Evolutionary conservation across 2,113 vertebrate genomes (phyloP).

Genomic region (Eira barbara): DNA sequence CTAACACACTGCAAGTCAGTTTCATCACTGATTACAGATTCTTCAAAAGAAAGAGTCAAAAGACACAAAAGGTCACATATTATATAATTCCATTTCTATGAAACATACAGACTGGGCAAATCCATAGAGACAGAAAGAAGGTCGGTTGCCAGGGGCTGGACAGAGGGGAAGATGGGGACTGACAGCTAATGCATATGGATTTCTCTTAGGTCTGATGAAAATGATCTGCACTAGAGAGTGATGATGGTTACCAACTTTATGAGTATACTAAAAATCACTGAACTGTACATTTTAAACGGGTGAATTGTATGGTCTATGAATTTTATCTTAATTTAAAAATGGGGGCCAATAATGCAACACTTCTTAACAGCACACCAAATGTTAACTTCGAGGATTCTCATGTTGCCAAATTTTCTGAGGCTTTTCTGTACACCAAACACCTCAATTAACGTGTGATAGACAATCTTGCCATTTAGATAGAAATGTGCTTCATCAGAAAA

Average conservation of each 20-base stretch:
- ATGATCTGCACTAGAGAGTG: not conserved
- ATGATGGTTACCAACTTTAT: not conserved
- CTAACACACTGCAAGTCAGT: constrained; percentile 7
- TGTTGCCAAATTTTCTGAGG: not conserved
- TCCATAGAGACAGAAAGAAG: not conserved
- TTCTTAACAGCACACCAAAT: not conserved
- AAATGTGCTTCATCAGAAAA: constrained; percentile 35
- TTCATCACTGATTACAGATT: not conserved
- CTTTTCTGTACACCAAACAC: not conserved
- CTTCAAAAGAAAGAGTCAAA: constrained; percentile 2
- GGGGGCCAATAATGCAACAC: not conserved
- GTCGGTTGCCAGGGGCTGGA: not conserved
- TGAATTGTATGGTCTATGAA: constrained; percentile 13
- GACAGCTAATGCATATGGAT: not conserved
- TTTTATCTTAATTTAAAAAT: not conserved
- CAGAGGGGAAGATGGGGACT: not conserved
- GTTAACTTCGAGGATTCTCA: not conserved
- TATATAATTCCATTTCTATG: not conserved
- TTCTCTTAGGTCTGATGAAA: not conserved
- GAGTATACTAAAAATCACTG: constrained; percentile 1
- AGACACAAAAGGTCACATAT: not conserved
- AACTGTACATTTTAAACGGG: not conserved
- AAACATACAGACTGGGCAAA: not conserved
- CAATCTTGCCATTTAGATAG: not conserved
- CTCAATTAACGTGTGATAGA: not conserved